Percentiles rank a stretch among this genome's conserved stretches.
Conservation (phyloP, 1,140 invertebrate species). For the Atta cephalotes region DNA sequence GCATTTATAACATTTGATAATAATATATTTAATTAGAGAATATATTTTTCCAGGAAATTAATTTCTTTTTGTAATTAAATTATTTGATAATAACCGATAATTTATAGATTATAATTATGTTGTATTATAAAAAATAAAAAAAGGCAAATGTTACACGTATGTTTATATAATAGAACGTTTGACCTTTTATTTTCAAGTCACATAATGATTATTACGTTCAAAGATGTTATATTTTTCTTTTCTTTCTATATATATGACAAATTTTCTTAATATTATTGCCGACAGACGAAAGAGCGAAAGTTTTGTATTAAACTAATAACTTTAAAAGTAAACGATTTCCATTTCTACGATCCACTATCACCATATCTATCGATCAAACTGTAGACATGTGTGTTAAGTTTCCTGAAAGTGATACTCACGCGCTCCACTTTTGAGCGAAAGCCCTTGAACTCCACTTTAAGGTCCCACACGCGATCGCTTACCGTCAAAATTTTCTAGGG, state of each 20-base stretch:
- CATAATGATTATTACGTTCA: not conserved
- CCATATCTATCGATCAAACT: not conserved
- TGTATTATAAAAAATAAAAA: constrained; percentile 9
- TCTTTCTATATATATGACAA: not conserved
- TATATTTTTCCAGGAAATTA: not conserved
- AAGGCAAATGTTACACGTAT: not conserved
- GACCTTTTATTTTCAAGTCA: constrained; percentile 35
- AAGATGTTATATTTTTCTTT: constrained; percentile 8
- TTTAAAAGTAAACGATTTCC: not conserved
- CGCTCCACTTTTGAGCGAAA: constrained; percentile 54
- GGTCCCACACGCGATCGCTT: constrained; percentile 38
- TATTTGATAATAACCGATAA: not conserved
- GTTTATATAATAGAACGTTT: not conserved
- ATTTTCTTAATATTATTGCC: not conserved
- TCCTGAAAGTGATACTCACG: constrained; percentile 66
- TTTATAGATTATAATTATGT: constrained; percentile 30
- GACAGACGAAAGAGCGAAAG: not conserved
- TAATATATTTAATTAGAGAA: not conserved
- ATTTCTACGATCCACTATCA: not conserved
- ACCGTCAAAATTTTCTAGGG: not conserved
- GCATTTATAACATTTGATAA: not conserved
- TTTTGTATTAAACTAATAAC: not conserved
- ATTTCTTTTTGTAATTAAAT: not conserved
- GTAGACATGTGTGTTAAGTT: constrained; percentile 44
- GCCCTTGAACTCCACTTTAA: constrained; percentile 66